Conservation (phyloP, 2,797 vertebrate genomes). For the Pangasius sanitwongsei region DNA sequence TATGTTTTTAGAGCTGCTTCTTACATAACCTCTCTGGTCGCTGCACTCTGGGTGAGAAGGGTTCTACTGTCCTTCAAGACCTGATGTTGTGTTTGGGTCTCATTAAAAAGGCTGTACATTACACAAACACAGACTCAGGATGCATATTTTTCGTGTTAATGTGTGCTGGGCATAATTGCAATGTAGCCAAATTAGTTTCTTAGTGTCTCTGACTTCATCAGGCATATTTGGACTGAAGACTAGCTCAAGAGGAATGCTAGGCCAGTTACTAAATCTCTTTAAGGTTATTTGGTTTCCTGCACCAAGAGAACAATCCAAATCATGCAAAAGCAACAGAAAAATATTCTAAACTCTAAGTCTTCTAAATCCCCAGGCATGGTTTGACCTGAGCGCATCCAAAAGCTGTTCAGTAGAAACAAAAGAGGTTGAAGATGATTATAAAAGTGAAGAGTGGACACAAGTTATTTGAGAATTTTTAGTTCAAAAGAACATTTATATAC, state of each 20-base stretch:
- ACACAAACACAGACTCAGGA: neutral
- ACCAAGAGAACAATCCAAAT: neutral
- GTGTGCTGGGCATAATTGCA: neutral
- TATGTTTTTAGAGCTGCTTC: conserved; percentile 49
- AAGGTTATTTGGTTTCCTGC: neutral
- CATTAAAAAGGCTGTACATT: conserved; percentile 5
- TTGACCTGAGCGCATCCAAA: neutral
- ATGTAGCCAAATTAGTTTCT: neutral
- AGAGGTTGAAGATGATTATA: neutral
- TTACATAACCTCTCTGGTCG: conserved; percentile 13
- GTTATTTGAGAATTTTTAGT: neutral
- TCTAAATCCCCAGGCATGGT: neutral
- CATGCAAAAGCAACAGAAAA: neutral
- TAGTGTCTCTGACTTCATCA: neutral
- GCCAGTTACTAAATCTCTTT: conserved; percentile 9
- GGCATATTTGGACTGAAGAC: neutral
- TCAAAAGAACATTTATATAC: neutral
- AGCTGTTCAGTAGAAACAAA: neutral
- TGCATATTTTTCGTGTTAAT: neutral
- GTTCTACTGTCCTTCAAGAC: neutral
- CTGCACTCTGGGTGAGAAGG: neutral
- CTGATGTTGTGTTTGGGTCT: neutral
- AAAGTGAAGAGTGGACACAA: neutral
- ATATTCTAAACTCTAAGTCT: neutral
- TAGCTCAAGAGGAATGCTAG: neutral